Conservation (phyloP, 1,140 invertebrate species). For the Octopus bimaculoides region DNA sequence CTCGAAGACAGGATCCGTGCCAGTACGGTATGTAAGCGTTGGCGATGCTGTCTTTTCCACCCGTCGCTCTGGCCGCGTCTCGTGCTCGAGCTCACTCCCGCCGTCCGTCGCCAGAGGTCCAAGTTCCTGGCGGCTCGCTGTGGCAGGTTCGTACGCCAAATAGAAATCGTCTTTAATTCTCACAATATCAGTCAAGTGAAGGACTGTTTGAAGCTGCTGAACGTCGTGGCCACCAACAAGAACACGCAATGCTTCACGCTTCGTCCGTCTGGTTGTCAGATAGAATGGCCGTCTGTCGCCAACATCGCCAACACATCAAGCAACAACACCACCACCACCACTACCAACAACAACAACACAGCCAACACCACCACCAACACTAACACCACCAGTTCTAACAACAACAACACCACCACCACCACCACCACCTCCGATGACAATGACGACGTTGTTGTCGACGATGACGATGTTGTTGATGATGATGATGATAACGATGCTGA, state of each 20-base stretch:
- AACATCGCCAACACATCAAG: background rate
- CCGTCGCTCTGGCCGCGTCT: conserved; percentile 64
- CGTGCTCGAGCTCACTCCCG: conserved; percentile 53
- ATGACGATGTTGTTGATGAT: no score
- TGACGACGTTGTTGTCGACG: background rate
- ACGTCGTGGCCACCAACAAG: conserved; percentile 48
- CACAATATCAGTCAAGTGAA: conserved; percentile 51
- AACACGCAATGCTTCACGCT: conserved; percentile 53
- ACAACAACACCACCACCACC: background rate
- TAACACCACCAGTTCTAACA: background rate
- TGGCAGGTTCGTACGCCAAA: conserved; percentile 57
- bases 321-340: background rate
- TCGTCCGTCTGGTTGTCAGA: conserved; percentile 54
- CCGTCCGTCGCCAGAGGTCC: conserved; percentile 52
- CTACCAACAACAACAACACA: background rate
- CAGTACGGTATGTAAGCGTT: conserved; percentile 65
- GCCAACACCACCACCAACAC: background rate
- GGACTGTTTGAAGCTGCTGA: conserved; percentile 42
- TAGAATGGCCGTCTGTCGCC: conserved; percentile 35
- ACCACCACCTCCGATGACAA: background rate
- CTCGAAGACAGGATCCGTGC: conserved; percentile 62
- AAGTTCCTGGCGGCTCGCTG: conserved; percentile 56
- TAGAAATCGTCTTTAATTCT: conserved; percentile 57
- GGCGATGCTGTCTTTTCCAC: conserved; percentile 66
- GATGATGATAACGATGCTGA: no score